A percentile compares a stretch with the other conserved stretches of the same genome.
Conservation (phyloP, 2,888 invertebrate species). For the Pterobdella sp. region DNA sequence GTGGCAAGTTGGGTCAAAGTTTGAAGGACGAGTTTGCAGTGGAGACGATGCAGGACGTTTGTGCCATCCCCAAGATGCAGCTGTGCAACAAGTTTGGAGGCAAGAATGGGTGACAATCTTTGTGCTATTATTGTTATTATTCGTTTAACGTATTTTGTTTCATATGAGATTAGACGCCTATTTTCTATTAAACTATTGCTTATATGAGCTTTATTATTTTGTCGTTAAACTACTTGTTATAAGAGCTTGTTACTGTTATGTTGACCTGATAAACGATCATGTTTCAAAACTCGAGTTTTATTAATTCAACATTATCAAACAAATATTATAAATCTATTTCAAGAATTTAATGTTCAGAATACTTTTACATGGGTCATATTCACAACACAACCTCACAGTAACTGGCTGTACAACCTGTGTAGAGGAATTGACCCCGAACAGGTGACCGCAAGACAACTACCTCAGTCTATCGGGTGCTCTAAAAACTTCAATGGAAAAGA, state of each 20-base stretch:
- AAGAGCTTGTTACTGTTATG: background rate
- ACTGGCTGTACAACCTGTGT: slow-evolving; percentile 67
- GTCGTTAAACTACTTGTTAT: background rate
- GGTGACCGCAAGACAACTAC: slow-evolving; percentile 71
- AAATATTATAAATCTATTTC: no score
- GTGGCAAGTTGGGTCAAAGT: slow-evolving; percentile 84
- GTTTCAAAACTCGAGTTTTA: no score
- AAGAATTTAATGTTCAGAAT: no score
- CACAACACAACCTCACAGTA: slow-evolving; percentile 24
- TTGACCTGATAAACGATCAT: no score
- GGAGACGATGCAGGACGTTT: slow-evolving; percentile 71
- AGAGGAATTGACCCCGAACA: slow-evolving; percentile 79
- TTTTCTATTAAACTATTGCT: background rate
- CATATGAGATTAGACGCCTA: background rate
- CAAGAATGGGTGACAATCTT: slow-evolving; percentile 67
- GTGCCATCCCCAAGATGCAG: slow-evolving; percentile 63
- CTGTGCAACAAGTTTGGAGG: slow-evolving; percentile 70
- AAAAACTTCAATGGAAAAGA: slow-evolving; percentile 73
- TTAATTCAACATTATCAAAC: no score
- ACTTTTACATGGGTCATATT: no score
- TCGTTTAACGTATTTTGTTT: background rate
- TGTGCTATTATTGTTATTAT: background rate
- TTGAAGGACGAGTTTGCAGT: slow-evolving; percentile 68
- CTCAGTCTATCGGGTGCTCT: slow-evolving; percentile 89
- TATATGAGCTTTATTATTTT: background rate